phyloP scores from a whole-genome alignment of 2,888 invertebrate species.

The Eucera pruinosa region DNA sequence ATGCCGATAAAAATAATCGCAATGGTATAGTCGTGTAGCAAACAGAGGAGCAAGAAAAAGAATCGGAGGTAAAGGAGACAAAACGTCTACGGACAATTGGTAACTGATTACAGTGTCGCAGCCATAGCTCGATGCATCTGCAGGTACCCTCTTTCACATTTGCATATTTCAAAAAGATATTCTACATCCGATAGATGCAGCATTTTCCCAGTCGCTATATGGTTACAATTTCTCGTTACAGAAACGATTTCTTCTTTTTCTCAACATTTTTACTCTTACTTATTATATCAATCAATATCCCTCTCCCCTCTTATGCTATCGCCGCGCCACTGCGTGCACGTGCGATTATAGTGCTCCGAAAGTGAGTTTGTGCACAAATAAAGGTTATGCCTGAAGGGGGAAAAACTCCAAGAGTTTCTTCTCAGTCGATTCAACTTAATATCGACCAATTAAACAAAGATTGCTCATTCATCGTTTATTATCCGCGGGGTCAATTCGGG shows the following conservation, averaged over 20 bases:
- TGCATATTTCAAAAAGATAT: slow-evolving; percentile 13
- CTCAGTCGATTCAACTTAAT: slow-evolving; percentile 63
- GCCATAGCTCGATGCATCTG: slow-evolving; percentile 81
- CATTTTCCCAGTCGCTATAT: slow-evolving; percentile 18
- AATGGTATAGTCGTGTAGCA: slow-evolving; percentile 46
- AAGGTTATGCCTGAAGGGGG: slow-evolving; percentile 49
- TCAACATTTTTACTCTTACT: background rate
- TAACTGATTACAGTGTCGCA: slow-evolving; percentile 79
- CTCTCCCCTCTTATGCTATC: slow-evolving; percentile 76
- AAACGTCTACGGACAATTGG: slow-evolving; percentile 70
- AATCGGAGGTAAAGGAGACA: slow-evolving; percentile 55
- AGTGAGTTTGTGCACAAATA: slow-evolving; percentile 53
- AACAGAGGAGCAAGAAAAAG: slow-evolving; percentile 46
- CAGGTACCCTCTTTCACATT: slow-evolving; percentile 79
- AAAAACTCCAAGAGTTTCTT: slow-evolving; percentile 42
- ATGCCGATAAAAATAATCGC: slow-evolving; percentile 13
- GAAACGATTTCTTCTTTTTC: background rate
- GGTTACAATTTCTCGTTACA: background rate
- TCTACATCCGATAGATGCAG: slow-evolving; percentile 36
- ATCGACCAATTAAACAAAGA: slow-evolving; percentile 65
- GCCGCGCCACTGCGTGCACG: slow-evolving; percentile 82
- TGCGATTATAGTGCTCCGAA: slow-evolving; percentile 70
- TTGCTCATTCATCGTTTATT: slow-evolving; percentile 12
- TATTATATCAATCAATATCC: background rate
- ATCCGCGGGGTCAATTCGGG: background rate